phyloP scores from a whole-genome alignment of 2,797 vertebrate genomes.

The Coregonus suidteri region DNA sequence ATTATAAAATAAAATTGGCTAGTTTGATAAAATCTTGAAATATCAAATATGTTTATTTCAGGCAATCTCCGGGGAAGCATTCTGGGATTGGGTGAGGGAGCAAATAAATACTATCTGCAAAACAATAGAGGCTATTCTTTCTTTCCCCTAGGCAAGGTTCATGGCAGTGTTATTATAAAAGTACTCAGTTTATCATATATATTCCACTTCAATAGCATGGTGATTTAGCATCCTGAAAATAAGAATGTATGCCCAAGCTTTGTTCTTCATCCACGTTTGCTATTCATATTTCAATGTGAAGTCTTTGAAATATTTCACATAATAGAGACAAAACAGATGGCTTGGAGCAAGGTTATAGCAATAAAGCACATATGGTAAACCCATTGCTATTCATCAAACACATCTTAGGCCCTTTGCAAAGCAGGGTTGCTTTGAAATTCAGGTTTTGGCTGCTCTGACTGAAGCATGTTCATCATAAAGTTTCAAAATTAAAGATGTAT shows the following conservation, averaged over 20 bases:
- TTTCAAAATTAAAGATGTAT: constrained; percentile 16
- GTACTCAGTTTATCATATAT: constrained; percentile 48
- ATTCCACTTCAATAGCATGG: constrained; percentile 27
- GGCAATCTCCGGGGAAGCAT: constrained; percentile 17
- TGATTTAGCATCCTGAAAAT: constrained; percentile 52
- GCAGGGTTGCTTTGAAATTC: constrained; percentile 25
- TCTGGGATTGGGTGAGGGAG: neutral
- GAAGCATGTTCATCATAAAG: constrained; percentile 26
- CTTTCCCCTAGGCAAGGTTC: constrained; percentile 39
- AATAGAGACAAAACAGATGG: constrained; percentile 30
- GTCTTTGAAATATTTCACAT: constrained; percentile 15
- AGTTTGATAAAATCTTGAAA: constrained; percentile 55
- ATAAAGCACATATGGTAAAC: constrained; percentile 13
- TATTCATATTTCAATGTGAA: constrained; percentile 36
- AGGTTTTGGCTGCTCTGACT: neutral
- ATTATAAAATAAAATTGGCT: constrained; percentile 64
- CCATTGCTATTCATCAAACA: constrained; percentile 30
- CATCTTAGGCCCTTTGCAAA: constrained; percentile 41
- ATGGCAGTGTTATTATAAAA: constrained; percentile 35
- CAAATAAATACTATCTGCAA: constrained; percentile 28
- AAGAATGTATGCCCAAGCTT: constrained; percentile 24
- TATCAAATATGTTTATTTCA: constrained; percentile 22
- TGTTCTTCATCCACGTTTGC: constrained; percentile 34
- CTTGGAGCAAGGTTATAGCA: constrained; percentile 49
- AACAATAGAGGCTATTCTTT: constrained; percentile 27